phyloP scores from a whole-genome alignment of 2,113 vertebrate species.

The Pithys albifrons region DNA sequence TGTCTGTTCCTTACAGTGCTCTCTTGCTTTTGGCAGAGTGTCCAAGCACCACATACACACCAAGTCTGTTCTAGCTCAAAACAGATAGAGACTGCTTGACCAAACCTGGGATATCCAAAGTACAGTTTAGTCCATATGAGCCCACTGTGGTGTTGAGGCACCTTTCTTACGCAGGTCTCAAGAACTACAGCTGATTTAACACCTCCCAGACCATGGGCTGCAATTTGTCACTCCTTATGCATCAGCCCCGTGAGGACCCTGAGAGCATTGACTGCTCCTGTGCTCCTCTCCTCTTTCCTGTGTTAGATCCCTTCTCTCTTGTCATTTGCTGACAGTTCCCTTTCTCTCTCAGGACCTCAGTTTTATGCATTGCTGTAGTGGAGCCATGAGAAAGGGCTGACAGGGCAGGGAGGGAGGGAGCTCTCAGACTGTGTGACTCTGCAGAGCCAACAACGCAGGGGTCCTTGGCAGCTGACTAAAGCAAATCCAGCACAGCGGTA shows the following conservation, averaged over 20 bases:
- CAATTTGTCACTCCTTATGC: background rate
- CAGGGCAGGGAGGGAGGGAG: background rate
- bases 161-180: background rate
- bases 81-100: background rate
- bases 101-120: background rate
- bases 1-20: background rate
- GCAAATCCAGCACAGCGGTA: background rate
- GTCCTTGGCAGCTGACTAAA: background rate
- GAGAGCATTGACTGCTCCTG: background rate
- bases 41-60: fast-evolving
- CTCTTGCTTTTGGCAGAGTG: background rate
- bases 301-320: background rate
- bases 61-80: fast-evolving
- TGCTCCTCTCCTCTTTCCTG: background rate
- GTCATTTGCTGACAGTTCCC: background rate
- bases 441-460: background rate
- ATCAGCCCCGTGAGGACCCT: background rate
- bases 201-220: background rate
- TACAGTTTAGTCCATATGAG: background rate
- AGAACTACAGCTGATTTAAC: background rate
- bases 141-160: background rate
- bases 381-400: background rate
- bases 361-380: background rate
- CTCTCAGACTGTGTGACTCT: background rate
- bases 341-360: background rate